These are phyloP conservation scores for Catostomus latipinnis DNA, from an alignment of 2,797 vertebrate genomes.

Conservation along the genomic window DNA sequence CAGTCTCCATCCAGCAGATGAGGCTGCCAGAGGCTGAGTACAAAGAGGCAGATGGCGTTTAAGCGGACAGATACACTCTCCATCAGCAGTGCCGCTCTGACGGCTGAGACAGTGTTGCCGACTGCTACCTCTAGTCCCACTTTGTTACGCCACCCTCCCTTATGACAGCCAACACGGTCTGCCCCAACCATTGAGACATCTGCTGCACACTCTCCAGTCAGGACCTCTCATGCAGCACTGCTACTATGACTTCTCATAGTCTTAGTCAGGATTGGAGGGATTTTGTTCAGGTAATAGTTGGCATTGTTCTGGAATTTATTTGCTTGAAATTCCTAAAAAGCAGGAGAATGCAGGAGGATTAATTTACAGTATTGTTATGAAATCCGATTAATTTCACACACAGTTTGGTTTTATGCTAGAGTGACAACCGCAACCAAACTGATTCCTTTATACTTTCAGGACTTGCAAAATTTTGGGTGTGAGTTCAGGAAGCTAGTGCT, in stretches of 20 bases:
- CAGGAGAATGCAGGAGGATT: conserved; percentile 1
- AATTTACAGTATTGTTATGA: background rate
- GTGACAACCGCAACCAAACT: too few species aligned
- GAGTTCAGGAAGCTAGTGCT: too few species aligned
- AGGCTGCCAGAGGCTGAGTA: conserved; percentile 66
- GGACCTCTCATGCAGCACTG: conserved; percentile 17
- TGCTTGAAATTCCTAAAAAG: conserved; percentile 23
- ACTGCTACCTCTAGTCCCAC: conserved; percentile 62
- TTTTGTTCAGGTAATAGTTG: conserved; percentile 7
- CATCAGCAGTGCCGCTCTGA: conserved; percentile 68
- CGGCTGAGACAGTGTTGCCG: conserved; percentile 62
- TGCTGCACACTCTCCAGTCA: conserved; percentile 19
- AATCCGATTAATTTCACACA: too few species aligned
- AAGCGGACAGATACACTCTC: conserved; percentile 77
- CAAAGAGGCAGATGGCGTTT: conserved; percentile 73
- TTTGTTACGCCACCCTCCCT: conserved; percentile 41
- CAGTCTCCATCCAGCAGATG: conserved; percentile 70
- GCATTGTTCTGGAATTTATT: conserved; percentile 12
- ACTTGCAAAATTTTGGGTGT: too few species aligned
- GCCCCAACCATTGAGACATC: conserved; percentile 18
- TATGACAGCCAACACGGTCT: conserved; percentile 10
- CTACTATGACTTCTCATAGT: conserved; percentile 10
- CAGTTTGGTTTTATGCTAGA: too few species aligned
- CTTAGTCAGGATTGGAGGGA: conserved; percentile 10
- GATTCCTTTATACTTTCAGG: too few species aligned